Conservation (phyloP, 2,797 vertebrate genomes). For the Anabas testudineus region DNA sequence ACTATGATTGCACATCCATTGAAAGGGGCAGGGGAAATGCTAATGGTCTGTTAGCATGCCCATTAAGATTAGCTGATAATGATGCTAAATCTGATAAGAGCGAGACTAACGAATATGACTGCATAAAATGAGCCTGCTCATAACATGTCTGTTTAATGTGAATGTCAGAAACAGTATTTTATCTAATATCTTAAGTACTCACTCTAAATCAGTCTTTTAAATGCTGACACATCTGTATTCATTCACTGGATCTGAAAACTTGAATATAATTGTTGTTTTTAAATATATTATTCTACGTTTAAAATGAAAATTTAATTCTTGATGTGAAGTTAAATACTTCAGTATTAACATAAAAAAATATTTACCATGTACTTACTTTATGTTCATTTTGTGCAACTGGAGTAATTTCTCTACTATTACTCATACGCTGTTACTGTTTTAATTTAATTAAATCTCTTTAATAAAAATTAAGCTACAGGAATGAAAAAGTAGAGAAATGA, state of each 20-base stretch:
- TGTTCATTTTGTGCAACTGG: too few relatives aligned
- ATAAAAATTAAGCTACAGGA: background rate
- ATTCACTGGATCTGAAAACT: background rate
- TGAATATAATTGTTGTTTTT: background rate
- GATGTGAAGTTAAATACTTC: background rate
- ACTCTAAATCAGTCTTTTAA: constrained; percentile 10
- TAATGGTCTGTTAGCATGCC: constrained; percentile 49
- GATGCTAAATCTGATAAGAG: constrained; percentile 30
- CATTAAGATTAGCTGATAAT: constrained; percentile 56
- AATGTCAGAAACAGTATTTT: constrained; percentile 25
- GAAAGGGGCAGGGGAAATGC: constrained; percentile 14
- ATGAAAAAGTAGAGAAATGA: background rate
- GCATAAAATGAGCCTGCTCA: constrained; percentile 22
- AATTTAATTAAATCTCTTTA: too few relatives aligned
- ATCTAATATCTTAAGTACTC: constrained; percentile 32
- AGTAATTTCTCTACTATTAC: background rate
- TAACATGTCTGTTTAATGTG: constrained; percentile 42
- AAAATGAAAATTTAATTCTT: too few relatives aligned
- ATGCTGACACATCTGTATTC: background rate
- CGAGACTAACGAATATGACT: constrained; percentile 18
- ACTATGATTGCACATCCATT: constrained; percentile 32
- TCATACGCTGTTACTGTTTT: background rate
- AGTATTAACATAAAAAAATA: background rate
- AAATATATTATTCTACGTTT: too few relatives aligned
- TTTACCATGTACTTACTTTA: background rate